These are phyloP conservation scores for Trinectes maculatus DNA, from an alignment of 2,113 vertebrate genomes.

Conservation along the genomic window DNA sequence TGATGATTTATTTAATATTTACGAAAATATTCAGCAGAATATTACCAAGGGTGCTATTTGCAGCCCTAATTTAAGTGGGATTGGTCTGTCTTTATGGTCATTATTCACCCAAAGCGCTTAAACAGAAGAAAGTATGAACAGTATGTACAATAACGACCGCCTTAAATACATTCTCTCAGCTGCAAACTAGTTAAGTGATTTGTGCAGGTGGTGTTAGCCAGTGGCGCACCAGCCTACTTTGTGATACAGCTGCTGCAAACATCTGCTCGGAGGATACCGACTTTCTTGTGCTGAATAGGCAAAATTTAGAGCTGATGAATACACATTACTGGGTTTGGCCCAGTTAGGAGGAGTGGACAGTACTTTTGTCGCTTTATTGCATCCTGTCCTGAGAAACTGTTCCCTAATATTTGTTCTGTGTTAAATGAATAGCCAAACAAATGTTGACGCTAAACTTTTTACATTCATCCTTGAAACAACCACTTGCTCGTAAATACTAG, in stretches of 20 bases:
- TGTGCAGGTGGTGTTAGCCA: background rate
- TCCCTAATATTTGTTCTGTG: background rate
- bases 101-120: background rate
- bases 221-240: background rate
- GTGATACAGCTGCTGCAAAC: constrained; percentile 16
- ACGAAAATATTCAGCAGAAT: too few species aligned
- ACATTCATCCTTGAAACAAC: background rate
- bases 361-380: background rate
- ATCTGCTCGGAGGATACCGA: constrained; percentile 6
- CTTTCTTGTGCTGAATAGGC: constrained; percentile 1
- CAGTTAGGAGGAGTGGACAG: background rate
- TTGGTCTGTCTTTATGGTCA: background rate
- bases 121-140: background rate
- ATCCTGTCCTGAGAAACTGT: background rate
- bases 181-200: background rate
- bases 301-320: background rate
- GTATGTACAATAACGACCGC: background rate
- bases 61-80: too few species aligned
- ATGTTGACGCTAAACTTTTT: background rate
- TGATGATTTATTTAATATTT: too few species aligned
- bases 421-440: constrained; percentile 3
- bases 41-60: background rate
- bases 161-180: constrained; percentile 1
- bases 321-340: background rate
- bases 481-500: background rate